Evolutionary conservation across 2,113 vertebrate genomes (phyloP), one percentile per base, ranked within the genome.

Genomic region (Pomatorhinus ruficollis): DNA sequence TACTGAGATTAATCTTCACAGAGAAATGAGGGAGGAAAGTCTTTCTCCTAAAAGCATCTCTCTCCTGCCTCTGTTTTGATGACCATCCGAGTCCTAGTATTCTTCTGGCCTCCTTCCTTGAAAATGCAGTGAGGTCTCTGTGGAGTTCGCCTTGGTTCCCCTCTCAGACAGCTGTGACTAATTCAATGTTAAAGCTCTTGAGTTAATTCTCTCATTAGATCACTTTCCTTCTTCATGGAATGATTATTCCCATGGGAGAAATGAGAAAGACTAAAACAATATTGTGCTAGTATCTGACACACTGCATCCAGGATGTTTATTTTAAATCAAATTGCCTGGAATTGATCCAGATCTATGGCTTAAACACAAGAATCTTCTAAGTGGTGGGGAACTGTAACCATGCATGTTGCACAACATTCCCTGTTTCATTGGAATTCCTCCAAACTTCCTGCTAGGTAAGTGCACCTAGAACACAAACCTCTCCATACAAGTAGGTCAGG

Each of bases 161-260:
- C 94, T 92, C 76, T 94, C 93, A 94, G 81, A 84, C 96, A 97
- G 94, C 95, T 97, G 96, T 94, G 89, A 96, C 79, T 91, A 97
- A 97, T 97, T 97, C 92, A 93, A 2, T 71, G 81, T 85, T 96
- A 72, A 87, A 80, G 88, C 87, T 96, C 95, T 96, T 92, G 76
- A 96, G 82, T 97, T 96, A 97, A 96, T 96, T 97, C 84, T 88
- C 90, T 97, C 84, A 72, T 97, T 97, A 96, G 97, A 93, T 95
- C 90, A 94, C 96, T 97, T 97, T 97, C 90, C 87, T 96, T 94
- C 94, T 97, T 81, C 94, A 90, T 45, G 94, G 93, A 85, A 96
- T 94, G 76, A 97, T 96, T 90, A 89, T 91, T 96, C 96, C 95
- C 96, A 95, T 4, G 28, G 91, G 95, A 93, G 82, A 93, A 95